Evolutionary conservation across 2,113 vertebrate genomes (phyloP).

Genomic region (Phaethornis superciliosus): DNA sequence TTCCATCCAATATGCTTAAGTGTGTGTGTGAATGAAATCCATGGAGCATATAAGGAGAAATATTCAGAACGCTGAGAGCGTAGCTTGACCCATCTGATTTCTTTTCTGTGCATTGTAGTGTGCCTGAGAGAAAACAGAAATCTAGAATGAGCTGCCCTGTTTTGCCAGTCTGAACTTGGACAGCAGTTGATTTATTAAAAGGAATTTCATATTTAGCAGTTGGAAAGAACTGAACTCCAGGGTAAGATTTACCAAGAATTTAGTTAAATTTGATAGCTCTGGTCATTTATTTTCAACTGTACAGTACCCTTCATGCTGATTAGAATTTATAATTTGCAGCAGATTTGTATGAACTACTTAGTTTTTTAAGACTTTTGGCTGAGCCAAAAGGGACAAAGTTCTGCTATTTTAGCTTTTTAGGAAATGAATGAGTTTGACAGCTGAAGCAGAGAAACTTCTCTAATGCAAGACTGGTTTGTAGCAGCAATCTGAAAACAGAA

Average conservation of each 20-base stretch:
- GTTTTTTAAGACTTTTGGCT: neutral
- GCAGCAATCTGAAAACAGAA: neutral
- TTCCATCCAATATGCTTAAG: neutral
- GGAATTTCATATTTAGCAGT: neutral
- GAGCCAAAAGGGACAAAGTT: neutral
- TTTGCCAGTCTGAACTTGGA: neutral
- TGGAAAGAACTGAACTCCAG: neutral
- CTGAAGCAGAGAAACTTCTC: neutral
- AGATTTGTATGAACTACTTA: neutral
- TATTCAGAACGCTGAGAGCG: neutral
- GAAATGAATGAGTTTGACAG: neutral
- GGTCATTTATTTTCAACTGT: neutral
- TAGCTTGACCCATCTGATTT: neutral
- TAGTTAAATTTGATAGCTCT: neutral
- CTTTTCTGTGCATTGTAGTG: neutral
- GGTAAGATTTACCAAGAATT: neutral
- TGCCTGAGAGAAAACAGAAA: neutral
- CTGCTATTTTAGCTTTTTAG: neutral
- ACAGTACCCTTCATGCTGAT: neutral
- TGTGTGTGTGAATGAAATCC: neutral
- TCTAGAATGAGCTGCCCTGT: neutral
- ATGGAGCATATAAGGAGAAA: neutral
- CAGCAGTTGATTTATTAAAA: neutral
- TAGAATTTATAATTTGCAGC: neutral
- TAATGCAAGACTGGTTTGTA: fast-evolving